phyloP scores from a whole-genome alignment of 1,140 invertebrate species.

The Ridgeia piscesae region DNA sequence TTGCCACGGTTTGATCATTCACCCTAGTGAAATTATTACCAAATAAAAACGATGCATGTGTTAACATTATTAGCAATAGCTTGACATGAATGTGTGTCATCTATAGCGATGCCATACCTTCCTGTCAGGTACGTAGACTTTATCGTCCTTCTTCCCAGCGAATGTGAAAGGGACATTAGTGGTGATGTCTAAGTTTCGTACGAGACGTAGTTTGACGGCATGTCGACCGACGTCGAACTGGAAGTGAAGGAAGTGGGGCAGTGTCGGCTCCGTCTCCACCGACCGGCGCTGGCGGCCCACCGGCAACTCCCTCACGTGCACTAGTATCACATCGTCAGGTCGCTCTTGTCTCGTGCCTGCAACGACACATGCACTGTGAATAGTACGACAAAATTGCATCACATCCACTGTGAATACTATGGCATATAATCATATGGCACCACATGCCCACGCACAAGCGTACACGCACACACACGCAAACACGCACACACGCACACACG shows the following conservation, averaged over 20 bases:
- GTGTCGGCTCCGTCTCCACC: too few species aligned
- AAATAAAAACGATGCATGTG: too few species aligned
- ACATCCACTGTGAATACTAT: too few species aligned
- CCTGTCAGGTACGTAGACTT: background rate
- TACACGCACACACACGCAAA: too few species aligned
- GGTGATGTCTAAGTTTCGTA: background rate
- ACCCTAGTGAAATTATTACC: too few species aligned
- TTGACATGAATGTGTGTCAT: too few species aligned
- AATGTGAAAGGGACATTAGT: background rate
- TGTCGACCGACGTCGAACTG: background rate
- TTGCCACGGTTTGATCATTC: too few species aligned
- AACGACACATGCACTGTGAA: background rate
- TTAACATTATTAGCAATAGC: too few species aligned
- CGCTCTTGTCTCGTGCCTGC: background rate
- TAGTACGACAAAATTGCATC: too few species aligned
- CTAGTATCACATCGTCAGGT: background rate
- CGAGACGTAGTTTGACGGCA: background rate
- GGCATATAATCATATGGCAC: too few species aligned
- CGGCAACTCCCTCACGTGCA: background rate
- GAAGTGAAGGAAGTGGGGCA: background rate
- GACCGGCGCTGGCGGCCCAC: background rate
- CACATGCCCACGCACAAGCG: too few species aligned
- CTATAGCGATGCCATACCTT: background rate
- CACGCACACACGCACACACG: too few species aligned
- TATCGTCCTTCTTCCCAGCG: background rate